Conservation (phyloP, 2,888 invertebrate species). For the Euclidia mi region DNA sequence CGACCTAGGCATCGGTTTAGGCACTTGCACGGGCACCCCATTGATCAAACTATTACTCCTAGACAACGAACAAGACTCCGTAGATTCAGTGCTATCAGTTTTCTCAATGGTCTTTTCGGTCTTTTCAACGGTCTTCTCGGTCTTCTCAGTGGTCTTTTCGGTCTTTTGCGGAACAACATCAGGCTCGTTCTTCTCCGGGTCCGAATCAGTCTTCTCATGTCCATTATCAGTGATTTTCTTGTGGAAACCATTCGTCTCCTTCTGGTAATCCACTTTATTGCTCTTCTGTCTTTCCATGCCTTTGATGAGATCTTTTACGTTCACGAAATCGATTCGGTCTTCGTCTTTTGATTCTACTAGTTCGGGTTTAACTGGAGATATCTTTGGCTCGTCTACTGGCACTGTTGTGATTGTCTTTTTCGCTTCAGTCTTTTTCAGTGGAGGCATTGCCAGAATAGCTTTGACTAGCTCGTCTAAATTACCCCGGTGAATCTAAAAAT, state of each 20-base stretch:
- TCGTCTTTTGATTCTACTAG: conserved; percentile 80
- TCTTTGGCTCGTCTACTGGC: conserved; percentile 66
- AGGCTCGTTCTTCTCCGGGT: conserved; percentile 58
- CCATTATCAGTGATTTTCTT: conserved; percentile 79
- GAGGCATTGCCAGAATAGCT: conserved; percentile 81
- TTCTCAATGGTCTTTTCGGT: conserved; percentile 67
- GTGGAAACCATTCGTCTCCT: conserved; percentile 81
- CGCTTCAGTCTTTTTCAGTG: conserved; percentile 75
- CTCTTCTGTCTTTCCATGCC: conserved; percentile 90
- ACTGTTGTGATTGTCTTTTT: conserved; percentile 70
- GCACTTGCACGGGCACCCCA: conserved; percentile 87
- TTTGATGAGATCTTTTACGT: conserved; percentile 91
- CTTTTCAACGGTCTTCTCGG: conserved; percentile 47
- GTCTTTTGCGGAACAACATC: conserved; percentile 55
- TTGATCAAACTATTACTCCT: conserved; percentile 83
- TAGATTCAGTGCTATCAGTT: conserved; percentile 76
- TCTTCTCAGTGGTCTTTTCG: conserved; percentile 48
- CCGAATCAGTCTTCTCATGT: conserved; percentile 67
- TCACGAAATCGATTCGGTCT: conserved; percentile 88
- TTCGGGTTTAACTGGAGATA: conserved; percentile 63
- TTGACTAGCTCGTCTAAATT: conserved; percentile 86
- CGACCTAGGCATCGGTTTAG: conserved; percentile 95
- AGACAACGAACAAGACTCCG: conserved; percentile 73
- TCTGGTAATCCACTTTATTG: conserved; percentile 65
- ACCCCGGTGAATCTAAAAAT: conserved; percentile 90